Percentiles rank a stretch among this genome's conserved stretches.
Evolutionary conservation across 2,888 invertebrate species (phyloP).

Genomic region (Drosophila affinis): DNA sequence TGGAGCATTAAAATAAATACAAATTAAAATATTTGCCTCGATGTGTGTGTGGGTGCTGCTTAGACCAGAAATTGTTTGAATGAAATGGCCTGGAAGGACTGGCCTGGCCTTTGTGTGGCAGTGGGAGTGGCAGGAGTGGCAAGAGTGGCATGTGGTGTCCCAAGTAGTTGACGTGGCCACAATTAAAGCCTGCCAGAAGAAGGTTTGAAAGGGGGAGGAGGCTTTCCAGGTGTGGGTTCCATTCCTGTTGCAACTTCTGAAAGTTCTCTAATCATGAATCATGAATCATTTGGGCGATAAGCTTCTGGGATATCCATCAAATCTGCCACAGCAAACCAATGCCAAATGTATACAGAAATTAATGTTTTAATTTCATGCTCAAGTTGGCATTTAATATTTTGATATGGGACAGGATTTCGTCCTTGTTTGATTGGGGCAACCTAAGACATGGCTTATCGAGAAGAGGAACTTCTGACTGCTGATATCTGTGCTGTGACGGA

Average conservation of each 20-base stretch:
- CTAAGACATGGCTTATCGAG: constrained; percentile 55
- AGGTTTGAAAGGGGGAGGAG: not conserved
- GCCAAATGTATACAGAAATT: constrained; percentile 53
- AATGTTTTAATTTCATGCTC: constrained; percentile 82
- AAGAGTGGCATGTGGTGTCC: not conserved
- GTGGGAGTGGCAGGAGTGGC: constrained; percentile 40
- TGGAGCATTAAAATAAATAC: constrained; percentile 78
- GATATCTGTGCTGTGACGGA: constrained; percentile 53
- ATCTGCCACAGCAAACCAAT: constrained; percentile 36
- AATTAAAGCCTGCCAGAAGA: constrained; percentile 10
- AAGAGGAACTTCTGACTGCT: constrained; percentile 63
- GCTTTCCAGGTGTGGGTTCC: constrained; percentile 15
- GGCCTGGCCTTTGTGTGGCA: constrained; percentile 30
- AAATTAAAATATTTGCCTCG: constrained; percentile 71
- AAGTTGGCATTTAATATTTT: constrained; percentile 79
- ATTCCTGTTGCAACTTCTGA: not conserved
- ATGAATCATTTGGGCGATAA: constrained; percentile 43
- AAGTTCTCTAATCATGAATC: not conserved
- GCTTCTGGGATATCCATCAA: constrained; percentile 28
- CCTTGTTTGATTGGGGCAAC: constrained; percentile 41
- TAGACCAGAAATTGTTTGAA: constrained; percentile 61
- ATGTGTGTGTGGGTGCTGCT: constrained; percentile 10
- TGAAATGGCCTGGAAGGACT: constrained; percentile 72
- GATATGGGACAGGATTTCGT: constrained; percentile 23
- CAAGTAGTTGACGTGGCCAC: constrained; percentile 16